A percentile compares a stretch with the other conserved stretches of the same genome.
phyloP scores from a whole-genome alignment of 2,113 vertebrate species.

The Elephas maximus region DNA sequence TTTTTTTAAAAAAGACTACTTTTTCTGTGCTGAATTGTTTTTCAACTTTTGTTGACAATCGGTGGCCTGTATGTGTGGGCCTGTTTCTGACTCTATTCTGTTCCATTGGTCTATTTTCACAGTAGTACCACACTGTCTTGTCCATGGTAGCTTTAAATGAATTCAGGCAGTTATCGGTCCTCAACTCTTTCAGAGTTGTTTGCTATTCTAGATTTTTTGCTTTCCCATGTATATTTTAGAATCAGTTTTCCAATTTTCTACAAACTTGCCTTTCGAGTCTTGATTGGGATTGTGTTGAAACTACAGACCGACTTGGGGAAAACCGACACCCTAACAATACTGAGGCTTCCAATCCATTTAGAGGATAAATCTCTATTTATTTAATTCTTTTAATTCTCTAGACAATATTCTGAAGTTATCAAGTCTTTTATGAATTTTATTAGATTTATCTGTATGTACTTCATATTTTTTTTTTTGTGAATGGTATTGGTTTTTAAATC shows the following conservation, averaged over 20 bases:
- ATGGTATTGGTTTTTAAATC: neutral
- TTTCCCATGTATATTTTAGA: neutral
- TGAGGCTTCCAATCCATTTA: neutral
- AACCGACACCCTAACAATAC: neutral
- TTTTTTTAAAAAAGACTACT: neutral
- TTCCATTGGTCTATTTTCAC: neutral
- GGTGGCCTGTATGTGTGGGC: neutral
- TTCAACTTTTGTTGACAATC: neutral
- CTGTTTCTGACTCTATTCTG: neutral
- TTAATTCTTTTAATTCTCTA: neutral
- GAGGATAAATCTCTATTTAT: neutral
- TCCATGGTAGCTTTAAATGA: neutral
- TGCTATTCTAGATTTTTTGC: neutral
- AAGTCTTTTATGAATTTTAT: neutral
- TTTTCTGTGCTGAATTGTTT: neutral
- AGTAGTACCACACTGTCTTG: neutral
- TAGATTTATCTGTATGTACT: neutral
- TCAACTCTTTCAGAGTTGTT: neutral
- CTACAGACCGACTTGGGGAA: neutral
- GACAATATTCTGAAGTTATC: neutral
- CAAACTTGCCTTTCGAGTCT: neutral
- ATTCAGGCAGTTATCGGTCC: neutral
- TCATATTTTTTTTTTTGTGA: constrained; percentile 20
- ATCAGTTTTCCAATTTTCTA: neutral
- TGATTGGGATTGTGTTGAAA: neutral